A percentile compares a stretch with the other conserved stretches of the same genome.
These are phyloP conservation scores for Diadophis punctatus DNA, from an alignment of 2,113 vertebrate genomes.

Conservation along the genomic window DNA sequence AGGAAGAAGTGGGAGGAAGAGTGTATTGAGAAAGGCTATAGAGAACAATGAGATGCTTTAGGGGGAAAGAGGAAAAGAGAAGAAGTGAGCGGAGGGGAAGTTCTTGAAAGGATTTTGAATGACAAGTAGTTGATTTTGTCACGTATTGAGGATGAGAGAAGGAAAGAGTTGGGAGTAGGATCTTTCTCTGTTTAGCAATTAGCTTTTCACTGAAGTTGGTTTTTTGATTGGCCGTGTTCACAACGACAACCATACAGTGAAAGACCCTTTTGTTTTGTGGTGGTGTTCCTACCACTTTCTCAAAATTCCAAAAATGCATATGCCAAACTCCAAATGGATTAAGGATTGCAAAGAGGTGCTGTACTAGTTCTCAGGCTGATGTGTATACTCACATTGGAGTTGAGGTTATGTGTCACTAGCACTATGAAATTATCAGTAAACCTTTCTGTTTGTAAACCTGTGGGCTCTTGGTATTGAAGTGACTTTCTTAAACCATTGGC, in stretches of 20 bases:
- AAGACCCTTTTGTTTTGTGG: not conserved
- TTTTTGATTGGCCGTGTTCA: not conserved
- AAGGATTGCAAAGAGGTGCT: not conserved
- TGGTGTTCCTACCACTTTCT: not conserved
- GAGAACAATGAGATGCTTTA: not conserved
- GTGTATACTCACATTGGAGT: not conserved
- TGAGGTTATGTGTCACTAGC: not conserved
- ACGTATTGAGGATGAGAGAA: not conserved
- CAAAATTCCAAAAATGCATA: not conserved
- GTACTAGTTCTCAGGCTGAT: not conserved
- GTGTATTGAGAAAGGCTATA: not conserved
- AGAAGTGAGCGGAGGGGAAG: not conserved
- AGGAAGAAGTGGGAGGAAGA: not conserved
- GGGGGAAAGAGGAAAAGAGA: not conserved
- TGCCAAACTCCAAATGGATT: not conserved
- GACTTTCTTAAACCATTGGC: constrained; percentile 18
- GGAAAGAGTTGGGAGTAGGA: not conserved
- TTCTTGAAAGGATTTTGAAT: not conserved
- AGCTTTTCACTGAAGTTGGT: not conserved
- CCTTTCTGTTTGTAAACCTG: not conserved
- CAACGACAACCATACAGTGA: not conserved
- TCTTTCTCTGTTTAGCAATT: not conserved
- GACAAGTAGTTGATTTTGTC: not conserved
- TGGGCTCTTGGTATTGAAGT: not conserved
- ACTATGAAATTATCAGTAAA: not conserved